Evolutionary conservation across 1,140 invertebrate species (phyloP), one percentile per base, ranked within the genome.

Genomic region (Dufourea novaeangliae): DNA sequence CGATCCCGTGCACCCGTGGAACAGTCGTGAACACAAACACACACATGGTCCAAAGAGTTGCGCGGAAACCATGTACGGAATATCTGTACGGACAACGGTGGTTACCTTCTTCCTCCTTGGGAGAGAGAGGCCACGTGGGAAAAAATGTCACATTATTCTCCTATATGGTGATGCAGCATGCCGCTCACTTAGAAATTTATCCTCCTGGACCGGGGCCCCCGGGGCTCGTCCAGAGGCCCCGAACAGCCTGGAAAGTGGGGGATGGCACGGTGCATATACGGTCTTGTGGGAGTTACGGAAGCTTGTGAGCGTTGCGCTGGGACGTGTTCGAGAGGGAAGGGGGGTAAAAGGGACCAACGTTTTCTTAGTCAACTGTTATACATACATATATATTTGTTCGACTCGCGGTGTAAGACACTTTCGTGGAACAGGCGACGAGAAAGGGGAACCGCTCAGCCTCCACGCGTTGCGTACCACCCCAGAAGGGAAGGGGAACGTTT

Each of bases 61-160:
- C 62, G 44, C 56, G 77, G 61, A 29, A 57, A 77, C 90, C 90
- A 87, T 91, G 81, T 91, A 89, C 75, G 88, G 90, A 88, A 86
- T 91, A 90, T 90, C 90, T 87, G 80, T 84, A 86, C 64, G 71
- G 62, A 61, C 68, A 61, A 52, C 78, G 20, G n/a, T 17, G 57
- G 78, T 80, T 82, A 66, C 79, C 76, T 82, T 83, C 83, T 75
- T 85, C 82, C 64, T 80, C 72, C 81, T 82, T 86, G 37, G 79
- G 71, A 46, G 78, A 52, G 77, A 77, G 82, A 61, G 73, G 78
- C 79, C 67, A 41, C 39, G 41, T 37, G 77, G 70, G 72, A 74
- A 89, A 86, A 90, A 89, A 90, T 89, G 86, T 90, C 86, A 86
- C 86, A 90, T 90, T 91, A 91, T 91, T 90, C 86, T 91, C 90